Evolutionary conservation across 1,140 invertebrate species (phyloP).

Genomic region (Lamellibrachia luymesi): DNA sequence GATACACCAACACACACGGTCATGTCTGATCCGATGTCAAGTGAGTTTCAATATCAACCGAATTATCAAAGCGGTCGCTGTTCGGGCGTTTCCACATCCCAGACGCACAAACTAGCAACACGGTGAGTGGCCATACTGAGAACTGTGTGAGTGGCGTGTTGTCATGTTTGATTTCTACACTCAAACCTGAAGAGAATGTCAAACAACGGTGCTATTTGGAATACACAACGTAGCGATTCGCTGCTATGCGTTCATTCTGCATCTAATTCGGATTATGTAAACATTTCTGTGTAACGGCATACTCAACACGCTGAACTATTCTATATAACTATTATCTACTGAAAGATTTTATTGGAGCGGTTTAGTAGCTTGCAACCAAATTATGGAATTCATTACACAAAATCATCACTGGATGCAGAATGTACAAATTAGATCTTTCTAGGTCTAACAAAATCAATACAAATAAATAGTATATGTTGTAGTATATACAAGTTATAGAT

Average conservation of each 20-base stretch:
- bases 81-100: not conserved
- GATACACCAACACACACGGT: not conserved
- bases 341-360: no score
- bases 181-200: not conserved
- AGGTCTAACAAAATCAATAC: no score
- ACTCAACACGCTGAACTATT: not conserved
- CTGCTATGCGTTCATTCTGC: not conserved
- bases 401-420: no score
- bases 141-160: no score
- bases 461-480: no score
- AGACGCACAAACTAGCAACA: not conserved
- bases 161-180: no score
- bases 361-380: no score
- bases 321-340: no score
- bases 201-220: not conserved
- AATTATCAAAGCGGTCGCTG: not conserved
- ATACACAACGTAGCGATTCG: not conserved
- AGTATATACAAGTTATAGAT: no score
- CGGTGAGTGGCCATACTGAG: no score
- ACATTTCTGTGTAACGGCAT: not conserved
- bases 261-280: not conserved
- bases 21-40: not conserved
- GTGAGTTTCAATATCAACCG: not conserved
- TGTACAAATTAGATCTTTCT: no score
- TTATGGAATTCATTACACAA: no score